A percentile compares a stretch with the other conserved stretches of the same genome.
phyloP scores from a whole-genome alignment of 2,797 vertebrate genomes.

The Allenopithecus nigroviridis region DNA sequence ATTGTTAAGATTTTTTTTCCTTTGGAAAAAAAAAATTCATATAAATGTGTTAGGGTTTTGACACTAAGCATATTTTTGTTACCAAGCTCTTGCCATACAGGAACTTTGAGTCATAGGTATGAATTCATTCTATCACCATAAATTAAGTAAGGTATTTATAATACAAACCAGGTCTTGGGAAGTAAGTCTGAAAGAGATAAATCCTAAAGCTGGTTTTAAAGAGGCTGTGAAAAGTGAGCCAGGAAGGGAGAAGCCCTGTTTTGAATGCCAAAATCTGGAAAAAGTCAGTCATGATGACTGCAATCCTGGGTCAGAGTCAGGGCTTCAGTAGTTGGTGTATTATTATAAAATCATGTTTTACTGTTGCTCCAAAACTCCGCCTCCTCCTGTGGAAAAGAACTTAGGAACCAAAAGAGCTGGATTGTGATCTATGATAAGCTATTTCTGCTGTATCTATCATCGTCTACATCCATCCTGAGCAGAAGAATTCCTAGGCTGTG shows the following conservation, averaged over 20 bases:
- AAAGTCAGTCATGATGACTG: not conserved
- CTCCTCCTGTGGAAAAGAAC: not conserved
- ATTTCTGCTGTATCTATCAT: not conserved
- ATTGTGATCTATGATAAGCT: not conserved
- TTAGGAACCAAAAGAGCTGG: not conserved
- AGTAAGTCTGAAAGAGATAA: not conserved
- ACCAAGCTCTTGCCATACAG: not conserved
- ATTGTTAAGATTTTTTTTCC: not conserved
- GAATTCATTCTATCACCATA: constrained; percentile 27
- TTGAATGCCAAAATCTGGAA: not conserved
- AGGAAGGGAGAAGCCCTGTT: not conserved
- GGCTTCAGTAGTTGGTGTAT: not conserved
- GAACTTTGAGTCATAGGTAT: not conserved
- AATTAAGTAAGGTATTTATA: not conserved
- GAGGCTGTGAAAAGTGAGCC: not conserved
- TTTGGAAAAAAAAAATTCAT: not conserved
- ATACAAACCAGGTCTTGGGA: not conserved
- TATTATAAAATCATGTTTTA: not conserved
- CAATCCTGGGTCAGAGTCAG: not conserved
- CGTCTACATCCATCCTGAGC: not conserved
- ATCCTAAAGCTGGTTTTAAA: not conserved
- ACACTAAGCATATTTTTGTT: not conserved
- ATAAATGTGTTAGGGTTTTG: not conserved
- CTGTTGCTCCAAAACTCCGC: not conserved
- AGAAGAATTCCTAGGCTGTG: not conserved